Evolutionary conservation across 2,797 vertebrate species (phyloP).

Genomic region (Diplodus puntazzo): DNA sequence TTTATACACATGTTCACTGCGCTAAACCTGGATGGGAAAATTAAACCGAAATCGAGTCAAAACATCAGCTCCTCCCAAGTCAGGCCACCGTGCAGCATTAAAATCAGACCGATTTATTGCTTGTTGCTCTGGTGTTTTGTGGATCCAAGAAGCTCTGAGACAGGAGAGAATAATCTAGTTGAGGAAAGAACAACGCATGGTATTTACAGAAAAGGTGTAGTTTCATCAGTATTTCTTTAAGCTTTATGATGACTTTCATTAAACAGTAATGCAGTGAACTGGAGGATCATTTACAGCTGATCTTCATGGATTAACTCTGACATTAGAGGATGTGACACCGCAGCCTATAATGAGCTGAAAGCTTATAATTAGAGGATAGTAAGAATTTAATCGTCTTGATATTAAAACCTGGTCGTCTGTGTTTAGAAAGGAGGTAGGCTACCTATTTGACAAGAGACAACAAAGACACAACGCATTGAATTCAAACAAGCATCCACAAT

Average conservation of each 20-base stretch:
- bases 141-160: background rate
- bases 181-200: background rate
- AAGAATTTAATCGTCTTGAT: slow-evolving; percentile 3
- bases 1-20: slow-evolving; percentile 4
- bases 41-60: background rate
- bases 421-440: background rate
- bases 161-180: background rate
- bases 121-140: background rate
- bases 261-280: background rate
- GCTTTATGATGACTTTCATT: background rate
- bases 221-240: background rate
- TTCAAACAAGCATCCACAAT: no score
- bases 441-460: background rate
- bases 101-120: slow-evolving; percentile 1
- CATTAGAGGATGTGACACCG: background rate
- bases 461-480: background rate
- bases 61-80: background rate
- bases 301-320: slow-evolving; percentile 2
- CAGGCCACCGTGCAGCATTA: background rate
- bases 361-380: background rate
- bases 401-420: background rate
- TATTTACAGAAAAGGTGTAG: background rate
- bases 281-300: background rate
- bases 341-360: background rate
- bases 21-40: slow-evolving; percentile 7